A percentile compares a stretch with the other conserved stretches of the same genome.
Conservation (phyloP, 2,113 vertebrate species). For the Python bivittatus region DNA sequence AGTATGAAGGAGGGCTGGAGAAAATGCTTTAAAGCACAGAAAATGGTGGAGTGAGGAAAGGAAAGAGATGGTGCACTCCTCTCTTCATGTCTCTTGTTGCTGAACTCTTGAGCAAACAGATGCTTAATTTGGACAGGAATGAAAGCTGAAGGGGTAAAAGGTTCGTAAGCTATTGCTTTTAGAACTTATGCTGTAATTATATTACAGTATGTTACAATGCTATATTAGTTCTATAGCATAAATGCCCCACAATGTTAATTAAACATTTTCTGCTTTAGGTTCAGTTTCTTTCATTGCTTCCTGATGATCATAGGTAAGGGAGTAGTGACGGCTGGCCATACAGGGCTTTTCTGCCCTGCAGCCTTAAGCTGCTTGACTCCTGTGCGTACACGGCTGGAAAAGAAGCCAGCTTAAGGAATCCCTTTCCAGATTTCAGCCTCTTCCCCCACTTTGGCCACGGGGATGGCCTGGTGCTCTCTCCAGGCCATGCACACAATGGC, state of each 20-base stretch:
- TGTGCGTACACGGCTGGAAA: background rate
- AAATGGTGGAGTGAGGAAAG: background rate
- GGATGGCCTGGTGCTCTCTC: too few relatives aligned
- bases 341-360: background rate
- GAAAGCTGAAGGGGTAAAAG: background rate
- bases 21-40: background rate
- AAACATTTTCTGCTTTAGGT: background rate
- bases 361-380: background rate
- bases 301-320: background rate
- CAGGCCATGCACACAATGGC: background rate
- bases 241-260: background rate
- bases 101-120: background rate
- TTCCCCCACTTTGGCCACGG: too few relatives aligned
- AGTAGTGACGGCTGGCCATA: background rate
- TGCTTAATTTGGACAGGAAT: background rate
- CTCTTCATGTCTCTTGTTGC: background rate
- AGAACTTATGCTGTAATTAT: background rate
- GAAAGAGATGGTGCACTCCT: background rate
- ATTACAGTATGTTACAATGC: background rate
- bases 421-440: too few relatives aligned
- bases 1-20: background rate
- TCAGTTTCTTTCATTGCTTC: background rate
- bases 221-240: background rate
- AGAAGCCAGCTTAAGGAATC: too few relatives aligned
- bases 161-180: background rate